Percentiles rank a stretch among this genome's conserved stretches.
phyloP scores from a whole-genome alignment of 2,113 vertebrate species.

The Trinectes maculatus region DNA sequence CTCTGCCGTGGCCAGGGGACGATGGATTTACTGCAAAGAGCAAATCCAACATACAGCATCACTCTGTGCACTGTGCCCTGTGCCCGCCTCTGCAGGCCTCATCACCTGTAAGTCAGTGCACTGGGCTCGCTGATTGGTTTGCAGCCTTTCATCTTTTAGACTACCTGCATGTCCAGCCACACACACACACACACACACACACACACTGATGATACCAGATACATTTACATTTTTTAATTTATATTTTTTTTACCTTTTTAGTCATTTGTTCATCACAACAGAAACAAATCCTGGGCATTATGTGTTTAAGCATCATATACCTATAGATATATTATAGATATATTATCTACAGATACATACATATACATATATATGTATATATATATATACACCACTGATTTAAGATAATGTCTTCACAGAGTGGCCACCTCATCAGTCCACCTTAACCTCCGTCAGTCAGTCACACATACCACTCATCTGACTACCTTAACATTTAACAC shows the following conservation, averaged over 20 bases:
- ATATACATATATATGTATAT: too few relatives aligned
- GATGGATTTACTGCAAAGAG: conserved; percentile 38
- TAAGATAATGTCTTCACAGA: neutral
- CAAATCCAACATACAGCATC: conserved; percentile 17
- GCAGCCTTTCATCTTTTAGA: neutral
- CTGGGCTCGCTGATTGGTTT: neutral
- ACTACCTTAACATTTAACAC: conserved; percentile 38
- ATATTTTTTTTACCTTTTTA: neutral
- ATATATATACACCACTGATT: neutral
- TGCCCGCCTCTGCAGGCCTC: too few relatives aligned
- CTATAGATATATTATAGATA: too few relatives aligned
- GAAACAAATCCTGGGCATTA: neutral
- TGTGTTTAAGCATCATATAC: too few relatives aligned
- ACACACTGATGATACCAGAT: too few relatives aligned
- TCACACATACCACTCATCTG: conserved; percentile 21
- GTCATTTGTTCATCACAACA: neutral
- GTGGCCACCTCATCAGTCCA: neutral
- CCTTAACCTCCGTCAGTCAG: conserved; percentile 37
- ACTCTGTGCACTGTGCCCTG: too few relatives aligned
- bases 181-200: neutral
- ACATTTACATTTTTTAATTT: too few relatives aligned
- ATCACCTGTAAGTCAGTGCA: too few relatives aligned
- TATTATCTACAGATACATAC: too few relatives aligned
- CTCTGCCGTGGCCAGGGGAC: conserved; percentile 37
- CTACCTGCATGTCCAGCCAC: conserved; percentile 6